Base-by-base conservation (phyloP, 2,888 invertebrate genomes). In the Andrena hattorfiana region DNA sequence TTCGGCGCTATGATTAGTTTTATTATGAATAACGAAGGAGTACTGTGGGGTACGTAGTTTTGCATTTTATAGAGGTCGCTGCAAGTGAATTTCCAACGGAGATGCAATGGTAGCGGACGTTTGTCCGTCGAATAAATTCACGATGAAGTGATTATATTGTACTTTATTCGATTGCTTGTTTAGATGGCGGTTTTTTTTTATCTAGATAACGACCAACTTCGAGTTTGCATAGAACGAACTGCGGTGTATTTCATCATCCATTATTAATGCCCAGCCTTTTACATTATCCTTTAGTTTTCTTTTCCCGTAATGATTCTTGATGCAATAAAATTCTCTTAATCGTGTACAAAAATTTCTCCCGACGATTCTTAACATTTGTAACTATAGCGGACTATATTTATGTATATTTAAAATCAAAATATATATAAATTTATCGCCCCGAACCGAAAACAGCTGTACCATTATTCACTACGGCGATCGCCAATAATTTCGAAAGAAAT, bases 311-410 rank as follows among this genome's bases (percentile, higher is more conserved):
- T 66, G 26, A 62, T 42, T 72, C 26, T 76, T 51, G 26, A 35
- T 30, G 35, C 66, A 75, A 81, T n/a, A 51, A 51, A 71, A 67
- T 77, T 79, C 30, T 81, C 73, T 85, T 76, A 77, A 80, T 80
- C 71, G 79, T 74, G 54, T 77, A 82, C 66, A 84, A 78, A 79
- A 66, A 79, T 82, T 83, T 85, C 84, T 81, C 84, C 85, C 75
- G 78, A 85, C 85, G 77, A 75, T 86, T 90, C 89, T 87, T 84
- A 83, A 89, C 86, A 80, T 90, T 90, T 91, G 89, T 91, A 90
- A 91, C 87, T 90, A 90, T 90, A 92, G 87, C 89, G 85, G 86
- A 92, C 87, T 92, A 91, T 92, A 92, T 91, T 92, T 92, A 91
- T 92, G 90, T 92, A 92, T 92, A 92, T 91, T 91, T 89, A 89